phyloP scores from a whole-genome alignment of 2,888 invertebrate genomes.

The Eumerus sabulonum region DNA sequence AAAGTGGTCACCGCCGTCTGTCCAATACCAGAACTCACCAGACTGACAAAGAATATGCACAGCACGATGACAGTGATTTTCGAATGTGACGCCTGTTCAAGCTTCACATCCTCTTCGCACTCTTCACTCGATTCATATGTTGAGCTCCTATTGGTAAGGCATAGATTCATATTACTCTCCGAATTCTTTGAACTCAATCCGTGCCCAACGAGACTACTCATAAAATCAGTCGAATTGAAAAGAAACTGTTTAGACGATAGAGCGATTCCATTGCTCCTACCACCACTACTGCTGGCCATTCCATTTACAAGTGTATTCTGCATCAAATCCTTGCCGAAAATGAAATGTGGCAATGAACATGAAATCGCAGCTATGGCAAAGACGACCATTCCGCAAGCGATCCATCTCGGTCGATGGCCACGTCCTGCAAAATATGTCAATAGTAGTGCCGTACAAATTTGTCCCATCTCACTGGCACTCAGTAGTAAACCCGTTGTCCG shows the following conservation, averaged over 20 bases:
- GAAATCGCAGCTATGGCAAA: constrained; percentile 92
- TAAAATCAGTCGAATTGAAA: constrained; percentile 44
- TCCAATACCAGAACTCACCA: constrained; percentile 93
- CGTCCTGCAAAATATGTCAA: constrained; percentile 94
- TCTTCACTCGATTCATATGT: constrained; percentile 69
- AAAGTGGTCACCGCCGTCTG: constrained; percentile 95
- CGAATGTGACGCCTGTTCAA: constrained; percentile 85
- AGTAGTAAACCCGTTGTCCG: constrained; percentile 93
- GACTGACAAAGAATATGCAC: constrained; percentile 92
- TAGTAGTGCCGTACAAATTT: constrained; percentile 92
- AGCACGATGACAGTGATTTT: constrained; percentile 90
- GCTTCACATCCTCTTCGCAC: constrained; percentile 83
- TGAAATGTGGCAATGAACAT: constrained; percentile 92
- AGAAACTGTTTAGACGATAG: constrained; percentile 42
- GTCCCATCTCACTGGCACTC: constrained; percentile 95
- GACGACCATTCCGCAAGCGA: constrained; percentile 94
- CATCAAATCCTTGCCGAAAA: constrained; percentile 87
- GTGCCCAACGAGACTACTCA: constrained; percentile 26
- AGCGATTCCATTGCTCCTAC: not conserved
- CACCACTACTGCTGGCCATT: constrained; percentile 24
- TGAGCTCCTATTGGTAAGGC: constrained; percentile 71
- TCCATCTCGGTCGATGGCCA: constrained; percentile 95
- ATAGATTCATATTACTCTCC: constrained; percentile 75
- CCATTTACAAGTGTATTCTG: constrained; percentile 75
- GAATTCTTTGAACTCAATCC: constrained; percentile 58